Evolutionary conservation across 2,797 vertebrate genomes (phyloP), one percentile per base, ranked within the genome.

Genomic region (Mallotus villosus): DNA sequence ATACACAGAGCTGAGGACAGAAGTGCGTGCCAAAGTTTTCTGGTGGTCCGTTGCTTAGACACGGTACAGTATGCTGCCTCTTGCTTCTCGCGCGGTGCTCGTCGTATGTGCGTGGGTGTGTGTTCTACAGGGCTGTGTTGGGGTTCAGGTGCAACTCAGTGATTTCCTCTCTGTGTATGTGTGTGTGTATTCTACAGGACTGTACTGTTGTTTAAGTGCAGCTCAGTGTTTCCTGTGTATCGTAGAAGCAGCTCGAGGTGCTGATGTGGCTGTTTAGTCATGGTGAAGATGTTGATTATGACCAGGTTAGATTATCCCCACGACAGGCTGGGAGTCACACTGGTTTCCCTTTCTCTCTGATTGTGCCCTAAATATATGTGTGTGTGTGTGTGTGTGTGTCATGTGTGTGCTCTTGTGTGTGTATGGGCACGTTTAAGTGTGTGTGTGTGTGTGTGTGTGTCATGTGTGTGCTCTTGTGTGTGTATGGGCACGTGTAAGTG

Each of bases 311-410:
- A 32, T 62, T 32, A 62, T 62, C 60, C n/a, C 29, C 4, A 63
- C 5, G 19, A 37, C 21, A 32, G 8, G 9, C 37, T 1, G 4
- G 14, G 0, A 41, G 63, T 19, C 11, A 16, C 22, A 2, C n/a
- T 11, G 17, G 63, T 21, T 65, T 21, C 24, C 4, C 37, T 65
- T 65, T 64, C n/a, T 64, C 9, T 64, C n/a, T 46, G 37, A 6
- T 14, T 37, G 19, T 46, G 63, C 34, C 34, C 34, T 64, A 64
- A 12, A 64, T 64, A 64, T 64, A 9, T 22, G 63, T 65, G 21
- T 65, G 21, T 65, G 21, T 65, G 34, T 61, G 24, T 61, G 25
- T 63, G 32, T 3, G 3, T 5, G 32, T 32, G 32, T 32, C 32
- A 32, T 32, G 32, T 32, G 32, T 32, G 5, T 32, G 4, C 32